Base-by-base conservation (phyloP, 2,113 vertebrate species). In the Piaya cayana region DNA sequence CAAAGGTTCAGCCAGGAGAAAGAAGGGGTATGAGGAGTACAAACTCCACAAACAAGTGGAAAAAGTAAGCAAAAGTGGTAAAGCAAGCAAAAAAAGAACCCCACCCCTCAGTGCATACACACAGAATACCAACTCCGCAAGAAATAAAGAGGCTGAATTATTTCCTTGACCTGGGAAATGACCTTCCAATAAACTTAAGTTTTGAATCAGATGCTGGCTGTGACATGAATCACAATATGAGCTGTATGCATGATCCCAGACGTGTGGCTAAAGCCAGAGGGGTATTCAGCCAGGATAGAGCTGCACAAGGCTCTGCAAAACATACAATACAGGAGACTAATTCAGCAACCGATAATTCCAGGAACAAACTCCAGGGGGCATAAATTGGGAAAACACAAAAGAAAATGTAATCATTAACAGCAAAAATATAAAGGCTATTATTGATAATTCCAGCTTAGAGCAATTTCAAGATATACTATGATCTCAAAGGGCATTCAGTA, bases 61-160 rank as follows among this genome's bases (percentile, higher is more conserved):
- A 92, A 84, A 50, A 63, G 55, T 15, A n/a, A 30, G 2, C 16
- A 37, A 1, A 64, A 60, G 5, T 5, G 2, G 9, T 62, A 37
- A 56, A 75, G 3, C 5, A 55, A 75, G 17, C 0, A 29, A 55
- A 60, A 26, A 18, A 45, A 4, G 53, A 43, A 55, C 11, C 3
- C 2, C 14, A 32, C 6, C 15, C 13, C 5, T 3, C 2, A 0
- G 1, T 27, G 20, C 19, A 19, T 8, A 32, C 29, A 39, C 6
- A 30, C 4, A 81, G 22, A 84, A 69, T 6, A 23, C 5, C 50
- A 84, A 17, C 6, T 63, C 42, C 12, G n/a, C 50, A 55, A 83
- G 39, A 36, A 58, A 68, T 27, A 69, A 36, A 16, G n/a, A 63
- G 30, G 23, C 22, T 67, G 81, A 90, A 82, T 89, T 36, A 74